Evolutionary conservation across 2,797 vertebrate species (phyloP).

Genomic region (Avahi laniger): DNA sequence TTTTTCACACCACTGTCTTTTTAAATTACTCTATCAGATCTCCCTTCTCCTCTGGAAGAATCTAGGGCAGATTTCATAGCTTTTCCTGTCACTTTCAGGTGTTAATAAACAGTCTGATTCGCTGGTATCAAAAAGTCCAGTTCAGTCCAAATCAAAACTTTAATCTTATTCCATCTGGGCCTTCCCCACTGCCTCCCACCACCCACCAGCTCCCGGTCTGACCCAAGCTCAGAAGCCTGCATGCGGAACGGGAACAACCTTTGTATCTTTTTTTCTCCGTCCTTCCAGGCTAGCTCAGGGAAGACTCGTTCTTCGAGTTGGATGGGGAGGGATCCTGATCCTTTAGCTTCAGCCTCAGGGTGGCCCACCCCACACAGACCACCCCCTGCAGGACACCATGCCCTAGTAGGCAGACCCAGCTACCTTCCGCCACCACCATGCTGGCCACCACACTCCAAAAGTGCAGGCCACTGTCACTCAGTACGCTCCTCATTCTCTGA

Average conservation of each 20-base stretch:
- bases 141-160: conserved; percentile 30
- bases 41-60: conserved; percentile 44
- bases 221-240: background rate
- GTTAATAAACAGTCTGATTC: conserved; percentile 51
- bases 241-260: rapidly evolving
- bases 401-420: background rate
- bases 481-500: background rate
- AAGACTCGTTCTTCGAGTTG: background rate
- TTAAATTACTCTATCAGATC: conserved; percentile 30
- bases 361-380: background rate
- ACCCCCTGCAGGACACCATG: background rate
- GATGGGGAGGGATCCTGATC: background rate
- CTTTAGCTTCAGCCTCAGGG: background rate
- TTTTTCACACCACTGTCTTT: conserved; percentile 11
- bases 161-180: background rate
- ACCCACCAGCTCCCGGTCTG: background rate
- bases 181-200: background rate
- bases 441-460: background rate
- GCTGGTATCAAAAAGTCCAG: conserved; percentile 19
- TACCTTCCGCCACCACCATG: background rate
- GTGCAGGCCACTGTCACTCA: background rate
- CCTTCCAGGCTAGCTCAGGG: background rate
- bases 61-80: conserved; percentile 56
- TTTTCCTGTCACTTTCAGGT: conserved; percentile 38
- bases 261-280: background rate